These are phyloP conservation scores for Micronycteris hirsuta DNA, from an alignment of 2,113 vertebrate species.

Conservation along the genomic window DNA sequence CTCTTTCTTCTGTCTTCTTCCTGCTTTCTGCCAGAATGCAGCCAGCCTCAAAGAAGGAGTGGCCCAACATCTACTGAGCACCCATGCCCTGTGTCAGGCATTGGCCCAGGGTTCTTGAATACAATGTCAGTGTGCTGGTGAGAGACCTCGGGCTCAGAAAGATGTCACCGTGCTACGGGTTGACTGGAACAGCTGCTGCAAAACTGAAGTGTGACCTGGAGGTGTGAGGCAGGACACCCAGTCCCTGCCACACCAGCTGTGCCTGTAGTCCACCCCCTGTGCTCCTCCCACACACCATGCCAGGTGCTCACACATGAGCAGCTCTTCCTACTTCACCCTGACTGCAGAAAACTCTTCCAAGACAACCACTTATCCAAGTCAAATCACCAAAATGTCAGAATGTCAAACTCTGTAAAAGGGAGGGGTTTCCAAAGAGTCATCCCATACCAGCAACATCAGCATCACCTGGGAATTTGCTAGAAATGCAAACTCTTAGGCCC, in stretches of 20 bases:
- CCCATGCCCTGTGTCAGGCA: background rate
- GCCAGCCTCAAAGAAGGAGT: background rate
- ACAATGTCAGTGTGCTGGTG: background rate
- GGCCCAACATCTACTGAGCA: background rate
- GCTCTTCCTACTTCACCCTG: background rate
- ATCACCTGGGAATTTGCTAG: background rate
- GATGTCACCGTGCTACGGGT: background rate
- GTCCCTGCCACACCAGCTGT: background rate
- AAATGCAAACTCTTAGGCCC: background rate
- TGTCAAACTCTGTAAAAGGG: background rate
- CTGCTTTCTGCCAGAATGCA: background rate
- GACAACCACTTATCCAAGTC: background rate
- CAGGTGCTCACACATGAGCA: background rate
- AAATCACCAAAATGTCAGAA: background rate
- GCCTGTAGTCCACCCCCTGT: background rate
- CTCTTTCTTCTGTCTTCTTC: background rate
- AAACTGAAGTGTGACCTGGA: background rate
- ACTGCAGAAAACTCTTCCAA: background rate
- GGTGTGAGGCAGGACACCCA: no score
- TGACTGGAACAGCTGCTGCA: background rate
- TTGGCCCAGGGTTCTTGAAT: background rate
- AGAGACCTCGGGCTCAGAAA: background rate
- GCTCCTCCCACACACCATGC: accelerated
- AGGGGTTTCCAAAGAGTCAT: background rate
- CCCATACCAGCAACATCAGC: background rate